These are phyloP conservation scores for Synergus laeviventris DNA, from an alignment of 2,888 invertebrate species.

Conservation along the genomic window DNA sequence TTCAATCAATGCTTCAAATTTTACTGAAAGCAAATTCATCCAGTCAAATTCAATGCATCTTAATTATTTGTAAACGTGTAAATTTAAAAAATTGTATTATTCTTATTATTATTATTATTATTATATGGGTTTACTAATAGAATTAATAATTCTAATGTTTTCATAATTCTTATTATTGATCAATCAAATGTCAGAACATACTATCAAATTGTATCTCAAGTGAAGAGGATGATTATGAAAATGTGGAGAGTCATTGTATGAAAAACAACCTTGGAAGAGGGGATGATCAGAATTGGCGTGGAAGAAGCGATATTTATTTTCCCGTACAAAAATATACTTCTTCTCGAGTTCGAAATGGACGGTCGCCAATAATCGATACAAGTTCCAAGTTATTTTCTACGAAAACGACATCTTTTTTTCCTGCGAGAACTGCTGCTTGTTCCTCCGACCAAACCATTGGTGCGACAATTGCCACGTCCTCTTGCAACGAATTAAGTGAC, in stretches of 20 bases:
- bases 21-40: neutral
- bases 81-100: no score
- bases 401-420: neutral
- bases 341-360: neutral
- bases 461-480: constrained; percentile 3
- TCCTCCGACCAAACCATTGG: neutral
- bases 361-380: neutral
- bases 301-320: neutral
- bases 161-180: neutral
- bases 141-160: no score
- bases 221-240: neutral
- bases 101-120: no score
- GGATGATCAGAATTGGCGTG: neutral
- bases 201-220: neutral
- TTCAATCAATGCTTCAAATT: neutral
- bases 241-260: neutral
- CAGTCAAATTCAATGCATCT: neutral
- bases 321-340: neutral
- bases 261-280: neutral
- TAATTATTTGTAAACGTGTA: neutral
- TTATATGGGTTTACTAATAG: no score
- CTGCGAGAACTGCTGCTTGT: neutral
- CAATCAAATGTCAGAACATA: neutral
- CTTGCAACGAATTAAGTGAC: neutral
- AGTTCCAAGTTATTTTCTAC: neutral